Evolutionary conservation across 2,113 vertebrate genomes (phyloP).

Genomic region (Turdus rufiventris): DNA sequence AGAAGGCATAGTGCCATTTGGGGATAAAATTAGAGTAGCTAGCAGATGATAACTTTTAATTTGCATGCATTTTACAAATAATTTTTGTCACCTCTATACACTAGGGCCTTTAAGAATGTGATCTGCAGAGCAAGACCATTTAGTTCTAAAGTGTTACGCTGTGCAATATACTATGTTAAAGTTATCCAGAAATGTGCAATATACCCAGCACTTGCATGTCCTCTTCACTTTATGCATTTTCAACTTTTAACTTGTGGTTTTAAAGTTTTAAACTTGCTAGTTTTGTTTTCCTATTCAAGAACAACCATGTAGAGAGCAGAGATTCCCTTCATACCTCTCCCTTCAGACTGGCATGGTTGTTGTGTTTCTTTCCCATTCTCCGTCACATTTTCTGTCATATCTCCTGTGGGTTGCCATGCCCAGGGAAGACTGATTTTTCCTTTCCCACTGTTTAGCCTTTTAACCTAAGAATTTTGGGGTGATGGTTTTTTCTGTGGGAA

Average conservation of each 20-base stretch:
- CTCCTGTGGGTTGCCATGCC: not conserved
- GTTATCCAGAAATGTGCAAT: not conserved
- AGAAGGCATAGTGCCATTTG: not conserved
- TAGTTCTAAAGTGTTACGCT: not conserved
- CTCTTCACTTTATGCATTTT: not conserved
- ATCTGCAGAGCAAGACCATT: not conserved
- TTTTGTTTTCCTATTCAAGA: not conserved
- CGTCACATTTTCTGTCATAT: not conserved
- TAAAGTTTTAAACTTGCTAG: not conserved
- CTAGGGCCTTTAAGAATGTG: not conserved
- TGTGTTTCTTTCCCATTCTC: not conserved
- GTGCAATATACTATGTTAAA: not conserved
- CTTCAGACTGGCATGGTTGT: rapidly evolving
- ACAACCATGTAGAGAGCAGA: not conserved
- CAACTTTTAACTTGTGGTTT: not conserved
- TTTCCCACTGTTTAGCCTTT: not conserved
- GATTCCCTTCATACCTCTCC: not conserved
- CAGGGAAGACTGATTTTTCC: not conserved
- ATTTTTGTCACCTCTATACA: not conserved
- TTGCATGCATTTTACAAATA: constrained; percentile 10
- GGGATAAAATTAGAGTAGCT: constrained; percentile 6
- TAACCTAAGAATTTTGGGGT: not conserved
- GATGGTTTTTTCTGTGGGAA: not conserved
- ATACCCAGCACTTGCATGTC: not conserved
- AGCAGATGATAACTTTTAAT: constrained; percentile 16